A percentile compares a stretch with the other conserved stretches of the same genome.
Conservation (phyloP, 2,113 vertebrate genomes). For the Cervus canadensis region DNA sequence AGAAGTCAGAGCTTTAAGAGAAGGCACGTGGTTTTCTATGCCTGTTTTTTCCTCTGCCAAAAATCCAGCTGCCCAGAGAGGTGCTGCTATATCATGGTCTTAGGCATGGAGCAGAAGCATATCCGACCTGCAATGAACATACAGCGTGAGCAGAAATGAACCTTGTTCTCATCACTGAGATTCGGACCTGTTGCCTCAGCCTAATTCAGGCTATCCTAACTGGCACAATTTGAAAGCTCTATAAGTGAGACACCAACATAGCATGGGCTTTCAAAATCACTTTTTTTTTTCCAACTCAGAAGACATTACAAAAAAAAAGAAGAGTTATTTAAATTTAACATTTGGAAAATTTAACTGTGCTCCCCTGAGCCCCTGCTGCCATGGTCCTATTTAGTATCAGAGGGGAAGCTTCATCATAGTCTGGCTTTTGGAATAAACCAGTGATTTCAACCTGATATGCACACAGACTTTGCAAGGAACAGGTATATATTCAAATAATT, state of each 20-base stretch:
- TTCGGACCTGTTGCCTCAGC: not conserved
- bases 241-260: not conserved
- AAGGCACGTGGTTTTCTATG: not conserved
- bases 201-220: not conserved
- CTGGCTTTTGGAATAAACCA: not conserved
- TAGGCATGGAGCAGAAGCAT: not conserved
- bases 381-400: not conserved
- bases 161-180: not conserved
- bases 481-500: not conserved
- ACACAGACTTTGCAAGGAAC: not conserved
- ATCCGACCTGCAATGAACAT: not conserved
- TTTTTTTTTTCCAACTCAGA: not conserved
- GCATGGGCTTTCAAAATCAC: not conserved
- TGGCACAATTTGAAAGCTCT: not conserved
- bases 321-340: not conserved
- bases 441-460: not conserved
- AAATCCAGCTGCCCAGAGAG: not conserved
- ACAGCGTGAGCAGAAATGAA: not conserved
- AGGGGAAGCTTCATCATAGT: not conserved
- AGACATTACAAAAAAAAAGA: not conserved
- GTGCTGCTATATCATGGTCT: too few species aligned
- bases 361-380: not conserved
- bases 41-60: not conserved
- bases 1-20: not conserved
- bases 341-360: not conserved